Percentiles rank a stretch among this genome's conserved stretches.
phyloP scores from a whole-genome alignment of 2,113 vertebrate species.

The Xenus cinereus region DNA sequence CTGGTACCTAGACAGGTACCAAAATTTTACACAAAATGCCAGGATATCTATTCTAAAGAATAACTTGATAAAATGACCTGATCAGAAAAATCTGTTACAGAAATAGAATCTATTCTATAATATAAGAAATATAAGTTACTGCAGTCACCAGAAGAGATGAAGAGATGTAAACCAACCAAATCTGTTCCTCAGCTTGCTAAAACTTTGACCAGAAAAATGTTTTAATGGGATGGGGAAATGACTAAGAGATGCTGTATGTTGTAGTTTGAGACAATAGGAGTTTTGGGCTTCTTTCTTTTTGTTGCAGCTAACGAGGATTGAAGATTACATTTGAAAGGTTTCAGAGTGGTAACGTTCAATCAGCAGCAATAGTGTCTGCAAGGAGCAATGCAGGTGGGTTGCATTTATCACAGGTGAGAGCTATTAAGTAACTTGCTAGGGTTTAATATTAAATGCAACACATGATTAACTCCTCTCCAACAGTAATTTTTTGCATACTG shows the following conservation, averaged over 20 bases:
- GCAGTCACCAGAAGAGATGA: neutral
- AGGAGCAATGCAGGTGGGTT: neutral
- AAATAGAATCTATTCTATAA: neutral
- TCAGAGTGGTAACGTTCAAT: neutral
- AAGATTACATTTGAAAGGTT: neutral
- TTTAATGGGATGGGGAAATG: neutral
- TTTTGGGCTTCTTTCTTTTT: neutral
- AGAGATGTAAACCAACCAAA: neutral
- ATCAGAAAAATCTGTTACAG: neutral
- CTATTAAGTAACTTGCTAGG: conserved; percentile 3
- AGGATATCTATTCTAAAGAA: neutral
- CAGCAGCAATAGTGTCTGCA: neutral
- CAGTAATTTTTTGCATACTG: neutral
- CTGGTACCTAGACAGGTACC: neutral
- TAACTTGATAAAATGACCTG: neutral
- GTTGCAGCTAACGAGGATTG: neutral
- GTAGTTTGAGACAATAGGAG: neutral
- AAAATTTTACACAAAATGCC: neutral
- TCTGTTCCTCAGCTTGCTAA: neutral
- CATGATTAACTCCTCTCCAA: neutral
- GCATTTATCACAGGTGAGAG: neutral
- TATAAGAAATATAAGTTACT: neutral
- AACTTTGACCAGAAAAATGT: neutral
- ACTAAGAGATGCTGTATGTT: neutral
- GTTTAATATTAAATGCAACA: conserved; percentile 51